Evolutionary conservation across 2,113 vertebrate species (phyloP).

Genomic region (Platanista minor): DNA sequence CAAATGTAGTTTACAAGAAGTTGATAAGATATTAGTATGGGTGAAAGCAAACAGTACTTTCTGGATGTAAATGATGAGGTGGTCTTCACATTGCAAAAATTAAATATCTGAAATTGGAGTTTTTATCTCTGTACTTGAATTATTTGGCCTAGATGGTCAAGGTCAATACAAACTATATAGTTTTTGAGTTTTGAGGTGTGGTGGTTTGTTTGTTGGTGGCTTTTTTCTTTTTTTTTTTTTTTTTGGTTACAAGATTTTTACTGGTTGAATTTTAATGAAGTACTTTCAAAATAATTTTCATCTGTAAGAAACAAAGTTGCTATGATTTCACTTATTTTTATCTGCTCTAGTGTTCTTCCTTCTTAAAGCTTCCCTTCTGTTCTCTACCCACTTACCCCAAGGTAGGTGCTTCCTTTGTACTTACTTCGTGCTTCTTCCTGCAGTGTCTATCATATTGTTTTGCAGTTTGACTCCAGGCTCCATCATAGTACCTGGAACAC

Average conservation of each 20-base stretch:
- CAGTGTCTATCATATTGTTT: background rate
- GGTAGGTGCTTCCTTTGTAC: background rate
- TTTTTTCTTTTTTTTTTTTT: background rate
- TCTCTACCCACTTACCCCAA: background rate
- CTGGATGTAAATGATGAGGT: background rate
- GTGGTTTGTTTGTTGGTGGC: too few relatives aligned
- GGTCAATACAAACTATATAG: background rate
- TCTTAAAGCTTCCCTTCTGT: background rate
- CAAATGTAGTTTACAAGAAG: too few relatives aligned
- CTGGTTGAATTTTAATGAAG: background rate
- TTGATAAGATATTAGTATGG: background rate
- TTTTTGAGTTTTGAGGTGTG: background rate
- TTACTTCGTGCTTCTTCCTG: background rate
- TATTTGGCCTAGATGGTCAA: background rate
- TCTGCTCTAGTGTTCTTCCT: background rate
- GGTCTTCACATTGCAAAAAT: background rate
- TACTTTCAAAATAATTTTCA: slow-evolving; percentile 3
- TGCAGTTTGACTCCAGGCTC: background rate
- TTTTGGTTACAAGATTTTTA: background rate
- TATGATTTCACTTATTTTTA: background rate
- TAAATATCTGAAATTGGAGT: background rate
- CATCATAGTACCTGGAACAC: background rate
- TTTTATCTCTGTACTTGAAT: background rate
- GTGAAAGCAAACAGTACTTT: background rate
- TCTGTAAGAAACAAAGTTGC: background rate